phyloP scores from a whole-genome alignment of 2,113 vertebrate species.

The Sinocyclocheilus grahami region DNA sequence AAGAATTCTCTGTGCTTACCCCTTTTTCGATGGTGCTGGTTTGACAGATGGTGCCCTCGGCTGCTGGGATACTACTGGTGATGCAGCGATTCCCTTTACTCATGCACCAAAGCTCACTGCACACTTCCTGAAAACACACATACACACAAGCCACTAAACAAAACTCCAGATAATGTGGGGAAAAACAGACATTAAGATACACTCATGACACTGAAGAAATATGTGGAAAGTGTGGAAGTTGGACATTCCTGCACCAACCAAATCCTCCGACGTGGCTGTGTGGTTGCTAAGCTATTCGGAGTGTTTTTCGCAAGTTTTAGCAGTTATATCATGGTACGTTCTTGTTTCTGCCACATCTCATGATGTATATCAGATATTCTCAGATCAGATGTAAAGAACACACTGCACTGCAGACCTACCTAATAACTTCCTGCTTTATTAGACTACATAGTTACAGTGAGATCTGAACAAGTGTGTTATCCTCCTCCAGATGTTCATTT shows the following conservation, averaged over 20 bases:
- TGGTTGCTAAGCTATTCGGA: neutral
- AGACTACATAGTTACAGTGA: slow-evolving; percentile 59
- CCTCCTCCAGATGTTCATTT: slow-evolving; percentile 67
- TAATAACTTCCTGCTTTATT: slow-evolving; percentile 56
- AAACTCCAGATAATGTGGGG: neutral
- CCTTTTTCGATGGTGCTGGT: slow-evolving; percentile 97
- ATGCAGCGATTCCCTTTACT: slow-evolving; percentile 98
- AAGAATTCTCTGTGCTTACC: slow-evolving; percentile 69
- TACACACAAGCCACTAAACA: slow-evolving; percentile 20
- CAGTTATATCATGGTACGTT: neutral
- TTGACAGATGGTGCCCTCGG: slow-evolving; percentile 97
- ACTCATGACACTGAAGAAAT: neutral
- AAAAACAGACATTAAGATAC: neutral
- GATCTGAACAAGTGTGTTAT: slow-evolving; percentile 64
- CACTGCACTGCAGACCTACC: neutral
- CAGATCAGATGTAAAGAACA: neutral
- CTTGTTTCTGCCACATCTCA: neutral
- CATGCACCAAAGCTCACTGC: slow-evolving; percentile 98
- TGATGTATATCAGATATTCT: neutral
- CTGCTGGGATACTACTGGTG: slow-evolving; percentile 98
- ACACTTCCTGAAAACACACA: slow-evolving; percentile 85
- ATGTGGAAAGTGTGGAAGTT: neutral
- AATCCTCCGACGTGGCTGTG: neutral
- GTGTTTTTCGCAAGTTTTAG: neutral
- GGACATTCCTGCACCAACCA: neutral